Base-by-base conservation (phyloP, 2,797 vertebrate species). In the Adelosebastes latens region DNA sequence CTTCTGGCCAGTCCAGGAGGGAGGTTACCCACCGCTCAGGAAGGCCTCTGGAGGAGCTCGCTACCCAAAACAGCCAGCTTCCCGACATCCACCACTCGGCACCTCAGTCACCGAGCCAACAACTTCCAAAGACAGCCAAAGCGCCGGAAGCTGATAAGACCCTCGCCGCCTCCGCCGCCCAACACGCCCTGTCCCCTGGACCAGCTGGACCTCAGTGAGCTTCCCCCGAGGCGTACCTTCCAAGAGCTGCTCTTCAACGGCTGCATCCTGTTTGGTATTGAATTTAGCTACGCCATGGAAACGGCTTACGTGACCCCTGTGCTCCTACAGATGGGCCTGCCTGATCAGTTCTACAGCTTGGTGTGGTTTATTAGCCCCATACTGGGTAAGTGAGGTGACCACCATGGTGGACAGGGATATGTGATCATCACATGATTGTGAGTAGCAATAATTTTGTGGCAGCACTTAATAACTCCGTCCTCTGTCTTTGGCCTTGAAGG, bases 261-360 rank as follows among this genome's bases (percentile, higher is more conserved):
- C 52, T 99, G 97, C 86, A 92, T 99, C 84, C 95, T 99, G 72
- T 99, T 99, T 22, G 98, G 98, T 71, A 97, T 99, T 0, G 98
- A 99, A 90, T 99, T 99, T 92, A 99, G 98, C 92, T 99, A 99
- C 5, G 98, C 98, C 91, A 98, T 99, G 98, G 98, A 99, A 90
- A 99, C 98, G 0, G 98, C 98, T 0, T 99, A 99, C 3, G 98
- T 99, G 76, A 99, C 98, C 0, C 98, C 98, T 0, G 96, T 99
- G 65, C 96, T 99, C 14, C 96, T 99, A 1, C 98, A 99, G 94
- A 99, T 99, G 98, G 98, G 98, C 32, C 93, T 99, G 42, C 98
- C 98, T 0, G 98, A 98, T 90, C 97, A 98, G 55, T 97, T 99
- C 75, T 99, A 99, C 93, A 98, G 98, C 87, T 96, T 99, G 86